Evolutionary conservation across 2,888 invertebrate species (phyloP).

Genomic region (Ophion ventricosus): DNA sequence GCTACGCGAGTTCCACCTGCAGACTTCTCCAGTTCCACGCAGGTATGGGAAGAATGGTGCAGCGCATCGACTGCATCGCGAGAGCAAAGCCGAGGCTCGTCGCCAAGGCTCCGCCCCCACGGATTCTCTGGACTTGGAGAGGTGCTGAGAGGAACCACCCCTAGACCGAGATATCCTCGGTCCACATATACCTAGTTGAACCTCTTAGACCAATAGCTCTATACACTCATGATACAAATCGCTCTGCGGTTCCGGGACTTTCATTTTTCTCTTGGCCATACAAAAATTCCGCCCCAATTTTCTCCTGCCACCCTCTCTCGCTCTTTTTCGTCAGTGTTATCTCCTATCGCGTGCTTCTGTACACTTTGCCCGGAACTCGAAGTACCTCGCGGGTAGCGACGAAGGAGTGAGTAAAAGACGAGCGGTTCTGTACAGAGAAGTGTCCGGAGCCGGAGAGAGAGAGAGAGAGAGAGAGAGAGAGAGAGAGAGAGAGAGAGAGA

Average conservation of each 20-base stretch:
- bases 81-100: conserved; percentile 51
- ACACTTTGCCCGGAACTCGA: conserved; percentile 48
- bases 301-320: conserved; percentile 2
- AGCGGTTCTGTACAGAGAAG: conserved; percentile 60
- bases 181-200: conserved; percentile 1
- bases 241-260: conserved; percentile 21
- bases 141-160: conserved; percentile 75
- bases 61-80: conserved; percentile 66
- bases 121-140: conserved; percentile 78
- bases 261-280: conserved; percentile 34
- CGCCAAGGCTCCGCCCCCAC: conserved; percentile 81
- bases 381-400: conserved; percentile 41
- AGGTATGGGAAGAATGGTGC: conserved; percentile 39
- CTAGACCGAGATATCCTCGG: conserved; percentile 70
- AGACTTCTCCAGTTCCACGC: not conserved
- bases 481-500: too few species aligned
- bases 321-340: conserved; percentile 42
- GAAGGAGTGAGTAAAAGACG: conserved; percentile 34
- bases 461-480: not conserved
- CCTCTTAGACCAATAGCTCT: conserved; percentile 26
- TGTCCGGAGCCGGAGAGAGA: conserved; percentile 71
- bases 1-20: not conserved
- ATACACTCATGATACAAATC: not conserved
- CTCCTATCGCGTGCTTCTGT: conserved; percentile 16
- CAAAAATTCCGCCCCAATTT: conserved; percentile 14